phyloP scores from a whole-genome alignment of 2,113 vertebrate genomes.

The Myotis davidii region DNA sequence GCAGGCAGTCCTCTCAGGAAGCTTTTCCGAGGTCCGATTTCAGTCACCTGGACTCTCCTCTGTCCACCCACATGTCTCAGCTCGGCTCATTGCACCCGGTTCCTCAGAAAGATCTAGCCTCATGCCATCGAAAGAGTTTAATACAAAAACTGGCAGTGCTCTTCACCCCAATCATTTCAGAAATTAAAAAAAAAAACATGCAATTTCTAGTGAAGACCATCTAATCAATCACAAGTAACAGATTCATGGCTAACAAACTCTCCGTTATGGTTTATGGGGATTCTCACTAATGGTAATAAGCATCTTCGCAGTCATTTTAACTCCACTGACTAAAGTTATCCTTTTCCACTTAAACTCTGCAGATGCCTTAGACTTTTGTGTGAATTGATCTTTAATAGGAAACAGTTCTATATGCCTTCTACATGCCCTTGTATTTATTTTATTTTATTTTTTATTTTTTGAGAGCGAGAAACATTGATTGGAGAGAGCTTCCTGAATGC shows the following conservation, averaged over 20 bases:
- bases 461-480: neutral
- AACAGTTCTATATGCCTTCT: neutral
- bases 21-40: neutral
- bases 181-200: slow-evolving; percentile 53
- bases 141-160: slow-evolving; percentile 82
- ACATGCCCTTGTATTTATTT: neutral
- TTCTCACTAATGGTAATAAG: neutral
- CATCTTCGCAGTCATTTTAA: neutral
- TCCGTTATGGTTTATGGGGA: neutral
- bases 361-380: neutral
- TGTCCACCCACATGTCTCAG: neutral
- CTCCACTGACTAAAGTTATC: neutral
- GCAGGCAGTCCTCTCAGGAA: neutral
- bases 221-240: neutral
- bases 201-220: neutral
- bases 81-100: neutral
- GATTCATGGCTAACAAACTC: neutral
- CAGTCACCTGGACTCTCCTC: neutral
- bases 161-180: slow-evolving; percentile 59
- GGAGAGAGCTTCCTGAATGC: neutral
- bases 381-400: neutral
- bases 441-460: too few relatives aligned
- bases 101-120: neutral
- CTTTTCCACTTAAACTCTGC: neutral
- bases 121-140: neutral